Conservation (phyloP, 64 coral and sea anemone species). For the Actinia tenebrosa region DNA sequence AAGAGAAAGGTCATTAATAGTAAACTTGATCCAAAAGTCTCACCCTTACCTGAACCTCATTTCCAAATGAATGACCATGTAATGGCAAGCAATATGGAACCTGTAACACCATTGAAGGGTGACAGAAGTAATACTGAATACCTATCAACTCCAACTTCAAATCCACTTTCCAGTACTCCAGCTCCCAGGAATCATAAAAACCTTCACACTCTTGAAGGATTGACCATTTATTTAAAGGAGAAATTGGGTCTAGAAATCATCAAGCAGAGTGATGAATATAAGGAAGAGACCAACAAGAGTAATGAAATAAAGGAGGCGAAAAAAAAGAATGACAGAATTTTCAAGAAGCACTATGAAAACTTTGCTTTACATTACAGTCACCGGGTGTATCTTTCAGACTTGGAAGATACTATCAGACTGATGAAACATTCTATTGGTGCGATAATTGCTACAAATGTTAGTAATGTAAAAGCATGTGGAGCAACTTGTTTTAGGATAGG, state of each 20-base stretch:
- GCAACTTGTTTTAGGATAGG: conserved; percentile 11
- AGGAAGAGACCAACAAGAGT: too few species aligned
- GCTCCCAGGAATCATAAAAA: background rate
- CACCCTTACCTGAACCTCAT: background rate
- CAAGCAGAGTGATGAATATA: background rate
- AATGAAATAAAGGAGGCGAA: background rate
- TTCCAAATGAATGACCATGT: background rate
- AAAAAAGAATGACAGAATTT: background rate
- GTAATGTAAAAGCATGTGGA: background rate
- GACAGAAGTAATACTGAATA: background rate
- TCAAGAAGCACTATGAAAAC: background rate
- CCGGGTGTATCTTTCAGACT: background rate
- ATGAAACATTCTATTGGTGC: background rate
- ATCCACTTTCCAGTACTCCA: background rate
- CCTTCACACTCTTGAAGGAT: background rate
- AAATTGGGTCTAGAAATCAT: background rate
- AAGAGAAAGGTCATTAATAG: background rate
- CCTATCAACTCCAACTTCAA: background rate
- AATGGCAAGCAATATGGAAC: background rate
- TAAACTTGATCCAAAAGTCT: background rate
- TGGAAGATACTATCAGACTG: background rate
- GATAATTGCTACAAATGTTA: background rate
- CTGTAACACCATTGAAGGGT: background rate
- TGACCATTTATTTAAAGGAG: background rate
- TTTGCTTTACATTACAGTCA: background rate